phyloP scores from a whole-genome alignment of 92 coral and sea anemone genomes.

The Actinostola sp. region DNA sequence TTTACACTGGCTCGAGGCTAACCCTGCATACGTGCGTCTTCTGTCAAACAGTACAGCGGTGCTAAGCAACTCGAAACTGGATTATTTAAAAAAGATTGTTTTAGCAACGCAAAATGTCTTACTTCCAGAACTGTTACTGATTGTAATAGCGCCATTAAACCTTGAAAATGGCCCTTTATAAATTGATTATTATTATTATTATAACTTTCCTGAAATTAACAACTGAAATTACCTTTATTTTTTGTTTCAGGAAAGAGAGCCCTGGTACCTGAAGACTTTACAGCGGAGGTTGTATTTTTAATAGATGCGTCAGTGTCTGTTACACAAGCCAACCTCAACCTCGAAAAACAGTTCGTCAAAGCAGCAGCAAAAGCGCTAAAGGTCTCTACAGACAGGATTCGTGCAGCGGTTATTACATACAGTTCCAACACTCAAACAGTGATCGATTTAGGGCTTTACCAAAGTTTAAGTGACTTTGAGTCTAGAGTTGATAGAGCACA shows the following conservation, averaged over 20 bases:
- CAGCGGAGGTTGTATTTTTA: conserved; percentile 67
- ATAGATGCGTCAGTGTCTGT: conserved; percentile 64
- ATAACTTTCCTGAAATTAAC: background rate
- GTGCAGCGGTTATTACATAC: conserved; percentile 64
- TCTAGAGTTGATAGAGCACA: conserved; percentile 42
- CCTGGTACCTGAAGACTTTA: conserved; percentile 26
- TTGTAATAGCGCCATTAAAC: no score
- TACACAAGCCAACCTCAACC: conserved; percentile 39
- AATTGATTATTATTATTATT: background rate
- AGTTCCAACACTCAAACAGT: conserved; percentile 37
- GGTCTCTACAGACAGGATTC: conserved; percentile 52
- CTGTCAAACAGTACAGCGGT: no score
- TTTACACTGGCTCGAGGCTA: no score
- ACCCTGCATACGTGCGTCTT: no score
- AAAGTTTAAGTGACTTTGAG: conserved; percentile 39
- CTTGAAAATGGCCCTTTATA: background rate
- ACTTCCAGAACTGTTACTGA: no score
- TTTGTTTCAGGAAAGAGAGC: conserved; percentile 16
- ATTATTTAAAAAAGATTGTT: no score
- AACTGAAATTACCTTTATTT: background rate
- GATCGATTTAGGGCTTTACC: conserved; percentile 39
- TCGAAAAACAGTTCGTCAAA: conserved; percentile 71
- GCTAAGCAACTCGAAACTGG: no score
- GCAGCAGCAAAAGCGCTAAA: conserved; percentile 44
- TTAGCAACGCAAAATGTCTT: no score